Evolutionary conservation across 2,888 invertebrate species (phyloP).

Genomic region (Sarcophaga variegata): DNA sequence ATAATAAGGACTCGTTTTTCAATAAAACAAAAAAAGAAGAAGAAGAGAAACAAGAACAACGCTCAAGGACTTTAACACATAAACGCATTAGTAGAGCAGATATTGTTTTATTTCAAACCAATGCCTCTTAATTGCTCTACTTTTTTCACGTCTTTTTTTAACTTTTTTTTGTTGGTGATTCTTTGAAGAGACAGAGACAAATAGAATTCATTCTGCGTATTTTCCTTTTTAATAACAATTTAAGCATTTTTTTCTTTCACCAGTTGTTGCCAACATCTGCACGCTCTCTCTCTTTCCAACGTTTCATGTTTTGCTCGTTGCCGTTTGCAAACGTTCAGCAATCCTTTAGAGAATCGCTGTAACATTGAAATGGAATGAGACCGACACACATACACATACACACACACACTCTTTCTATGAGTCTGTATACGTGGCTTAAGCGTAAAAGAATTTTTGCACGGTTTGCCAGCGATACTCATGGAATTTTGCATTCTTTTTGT

Average conservation of each 20-base stretch:
- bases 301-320: neutral
- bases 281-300: neutral
- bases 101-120: conserved; percentile 41
- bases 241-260: neutral
- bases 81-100: neutral
- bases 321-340: conserved; percentile 2
- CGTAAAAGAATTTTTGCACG: conserved; percentile 36
- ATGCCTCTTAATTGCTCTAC: conserved; percentile 55
- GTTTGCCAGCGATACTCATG: too few relatives aligned
- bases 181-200: conserved; percentile 36
- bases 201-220: conserved; percentile 17
- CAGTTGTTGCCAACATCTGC: neutral
- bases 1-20: neutral
- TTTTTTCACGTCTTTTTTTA: neutral
- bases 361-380: conserved; percentile 52
- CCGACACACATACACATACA: neutral
- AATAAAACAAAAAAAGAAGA: neutral
- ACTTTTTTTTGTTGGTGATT: neutral
- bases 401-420: neutral
- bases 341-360: conserved; percentile 50
- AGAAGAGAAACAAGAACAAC: neutral
- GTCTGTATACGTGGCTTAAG: too few relatives aligned
- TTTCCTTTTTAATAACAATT: conserved; percentile 35
- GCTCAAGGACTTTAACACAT: conserved; percentile 3
- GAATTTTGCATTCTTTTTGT: neutral